phyloP scores from a whole-genome alignment of 2,113 vertebrate species.

The Clupea harengus region DNA sequence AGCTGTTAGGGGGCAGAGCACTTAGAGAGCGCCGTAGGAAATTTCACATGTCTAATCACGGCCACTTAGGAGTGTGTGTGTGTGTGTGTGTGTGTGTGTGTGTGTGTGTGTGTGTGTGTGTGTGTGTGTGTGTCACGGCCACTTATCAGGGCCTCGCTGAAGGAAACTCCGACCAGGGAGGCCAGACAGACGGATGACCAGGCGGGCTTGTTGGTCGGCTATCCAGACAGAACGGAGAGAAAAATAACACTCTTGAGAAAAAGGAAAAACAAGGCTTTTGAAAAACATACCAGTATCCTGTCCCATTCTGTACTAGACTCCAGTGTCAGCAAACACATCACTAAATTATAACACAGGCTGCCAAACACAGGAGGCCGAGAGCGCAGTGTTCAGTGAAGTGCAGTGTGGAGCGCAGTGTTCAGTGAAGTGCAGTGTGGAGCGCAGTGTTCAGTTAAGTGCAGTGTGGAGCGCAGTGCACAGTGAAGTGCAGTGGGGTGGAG shows the following conservation, averaged over 20 bases:
- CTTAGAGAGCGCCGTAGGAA: neutral
- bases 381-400: too few relatives aligned
- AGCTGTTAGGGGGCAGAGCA: neutral
- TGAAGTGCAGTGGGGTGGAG: too few relatives aligned
- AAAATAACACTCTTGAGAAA: neutral
- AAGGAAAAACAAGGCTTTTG: neutral
- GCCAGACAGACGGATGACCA: neutral
- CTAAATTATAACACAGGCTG: neutral
- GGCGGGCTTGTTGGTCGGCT: neutral
- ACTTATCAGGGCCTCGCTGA: neutral
- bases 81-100: neutral
- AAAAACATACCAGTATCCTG: neutral
- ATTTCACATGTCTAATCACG: conserved; percentile 9
- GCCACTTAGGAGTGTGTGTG: neutral
- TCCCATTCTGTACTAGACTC: neutral
- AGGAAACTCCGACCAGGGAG: neutral
- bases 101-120: neutral
- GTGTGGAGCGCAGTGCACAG: too few relatives aligned
- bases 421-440: too few relatives aligned
- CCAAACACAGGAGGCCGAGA: neutral
- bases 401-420: too few relatives aligned
- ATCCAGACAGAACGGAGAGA: neutral
- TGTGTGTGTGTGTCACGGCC: neutral
- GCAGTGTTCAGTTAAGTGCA: too few relatives aligned
- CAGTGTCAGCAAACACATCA: neutral